A percentile compares a stretch with the other conserved stretches of the same genome.
phyloP scores from a whole-genome alignment of 2,888 invertebrate genomes.

The Agrypnus murinus region DNA sequence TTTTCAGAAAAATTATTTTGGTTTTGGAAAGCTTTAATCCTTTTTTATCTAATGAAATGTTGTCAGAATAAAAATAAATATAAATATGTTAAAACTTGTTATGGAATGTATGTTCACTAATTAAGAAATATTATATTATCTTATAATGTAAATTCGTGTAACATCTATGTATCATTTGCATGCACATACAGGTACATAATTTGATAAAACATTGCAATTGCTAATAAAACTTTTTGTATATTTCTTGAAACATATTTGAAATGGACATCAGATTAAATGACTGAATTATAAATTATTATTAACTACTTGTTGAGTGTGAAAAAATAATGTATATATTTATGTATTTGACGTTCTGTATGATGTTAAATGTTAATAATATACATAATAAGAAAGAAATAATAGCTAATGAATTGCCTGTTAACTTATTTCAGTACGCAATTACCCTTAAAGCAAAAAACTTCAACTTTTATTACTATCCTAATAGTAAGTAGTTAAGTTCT shows the following conservation, averaged over 20 bases:
- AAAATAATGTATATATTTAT: constrained; percentile 47
- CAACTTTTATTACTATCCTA: neutral
- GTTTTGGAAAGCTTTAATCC: too few relatives aligned
- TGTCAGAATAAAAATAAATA: too few relatives aligned
- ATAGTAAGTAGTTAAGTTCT: neutral
- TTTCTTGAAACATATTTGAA: constrained; percentile 22
- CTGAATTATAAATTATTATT: constrained; percentile 43
- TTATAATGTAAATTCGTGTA: too few relatives aligned
- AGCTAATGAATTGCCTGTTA: constrained; percentile 1
- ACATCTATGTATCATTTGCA: too few relatives aligned
- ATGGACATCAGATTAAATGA: constrained; percentile 37
- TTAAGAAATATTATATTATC: too few relatives aligned
- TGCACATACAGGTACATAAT: too few relatives aligned
- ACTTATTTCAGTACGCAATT: constrained; percentile 9
- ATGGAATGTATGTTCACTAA: too few relatives aligned
- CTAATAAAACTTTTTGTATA: neutral
- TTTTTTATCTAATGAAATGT: too few relatives aligned
- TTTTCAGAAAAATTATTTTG: too few relatives aligned
- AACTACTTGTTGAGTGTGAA: constrained; percentile 45
- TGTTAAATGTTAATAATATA: constrained; percentile 44
- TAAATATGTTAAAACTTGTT: too few relatives aligned
- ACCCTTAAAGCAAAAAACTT: neutral
- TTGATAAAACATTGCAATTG: too few relatives aligned
- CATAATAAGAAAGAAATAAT: constrained; percentile 17
- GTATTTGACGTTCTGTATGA: constrained; percentile 45